Percentiles rank a stretch among this genome's conserved stretches.
Evolutionary conservation across 2,797 vertebrate species (phyloP).

Genomic region (Gambusia yucatana): DNA sequence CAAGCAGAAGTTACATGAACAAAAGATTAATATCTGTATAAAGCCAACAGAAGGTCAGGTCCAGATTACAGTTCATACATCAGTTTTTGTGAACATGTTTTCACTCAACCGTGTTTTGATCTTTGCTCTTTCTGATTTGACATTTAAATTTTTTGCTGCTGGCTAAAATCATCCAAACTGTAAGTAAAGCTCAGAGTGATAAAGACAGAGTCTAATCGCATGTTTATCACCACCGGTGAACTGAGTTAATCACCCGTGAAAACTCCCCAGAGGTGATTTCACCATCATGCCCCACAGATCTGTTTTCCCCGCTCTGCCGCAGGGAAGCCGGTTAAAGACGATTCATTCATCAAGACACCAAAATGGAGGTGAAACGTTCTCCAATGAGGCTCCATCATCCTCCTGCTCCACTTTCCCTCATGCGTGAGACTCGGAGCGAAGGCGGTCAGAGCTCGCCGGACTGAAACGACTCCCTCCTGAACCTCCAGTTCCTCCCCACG

Average conservation of each 20-base stretch:
- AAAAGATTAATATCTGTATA: not conserved
- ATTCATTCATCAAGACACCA: conserved; percentile 38
- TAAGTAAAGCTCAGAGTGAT: not conserved
- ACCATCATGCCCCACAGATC: conserved; percentile 15
- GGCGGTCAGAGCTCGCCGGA: conserved; percentile 42
- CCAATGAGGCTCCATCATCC: not conserved
- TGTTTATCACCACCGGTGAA: conserved; percentile 38
- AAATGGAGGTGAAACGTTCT: not conserved
- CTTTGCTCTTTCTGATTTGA: not conserved
- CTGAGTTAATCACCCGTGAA: conserved; percentile 17
- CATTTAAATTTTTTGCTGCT: not conserved
- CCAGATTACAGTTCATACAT: not conserved
- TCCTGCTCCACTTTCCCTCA: conserved; percentile 51
- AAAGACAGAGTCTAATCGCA: conserved; percentile 19
- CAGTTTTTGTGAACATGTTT: not conserved
- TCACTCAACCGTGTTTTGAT: not conserved
- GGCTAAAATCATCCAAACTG: conserved; percentile 7
- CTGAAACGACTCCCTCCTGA: conserved; percentile 36
- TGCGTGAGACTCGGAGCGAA: conserved; percentile 16
- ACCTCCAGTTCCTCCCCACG: conserved; percentile 55
- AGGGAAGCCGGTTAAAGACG: conserved; percentile 13
- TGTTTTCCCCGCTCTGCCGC: not conserved
- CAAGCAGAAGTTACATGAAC: not conserved
- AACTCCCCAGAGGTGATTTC: conserved; percentile 36
- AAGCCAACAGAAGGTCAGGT: not conserved